phyloP scores from a whole-genome alignment of 2,888 invertebrate genomes.

The Crioceris asparagi region DNA sequence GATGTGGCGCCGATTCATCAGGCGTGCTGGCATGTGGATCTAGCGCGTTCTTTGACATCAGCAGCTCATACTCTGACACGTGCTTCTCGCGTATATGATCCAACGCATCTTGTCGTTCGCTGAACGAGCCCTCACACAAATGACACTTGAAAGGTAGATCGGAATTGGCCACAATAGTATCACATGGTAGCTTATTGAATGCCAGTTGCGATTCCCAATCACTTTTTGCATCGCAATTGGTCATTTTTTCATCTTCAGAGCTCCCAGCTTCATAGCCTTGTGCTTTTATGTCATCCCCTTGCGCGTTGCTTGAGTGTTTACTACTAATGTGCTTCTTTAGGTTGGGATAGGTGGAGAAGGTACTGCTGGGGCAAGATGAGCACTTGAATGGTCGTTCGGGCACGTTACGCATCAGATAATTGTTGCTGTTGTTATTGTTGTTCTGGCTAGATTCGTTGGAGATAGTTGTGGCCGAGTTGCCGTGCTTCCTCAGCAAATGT shows the following conservation, averaged over 20 bases:
- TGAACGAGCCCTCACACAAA: constrained; percentile 79
- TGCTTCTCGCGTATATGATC: constrained; percentile 72
- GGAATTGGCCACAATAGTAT: constrained; percentile 36
- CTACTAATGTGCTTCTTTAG: constrained; percentile 67
- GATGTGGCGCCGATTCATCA: constrained; percentile 37
- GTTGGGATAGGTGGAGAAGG: constrained; percentile 69
- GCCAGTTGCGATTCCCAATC: constrained; percentile 29
- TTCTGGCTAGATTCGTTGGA: constrained; percentile 22
- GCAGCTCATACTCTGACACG: constrained; percentile 63
- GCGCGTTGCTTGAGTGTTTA: constrained; percentile 48
- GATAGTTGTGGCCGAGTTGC: constrained; percentile 41
- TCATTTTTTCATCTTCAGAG: constrained; percentile 39
- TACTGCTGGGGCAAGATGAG: constrained; percentile 69
- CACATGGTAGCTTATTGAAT: constrained; percentile 22
- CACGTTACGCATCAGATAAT: constrained; percentile 51
- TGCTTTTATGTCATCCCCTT: constrained; percentile 36
- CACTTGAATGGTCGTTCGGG: constrained; percentile 73
- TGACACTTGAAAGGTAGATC: constrained; percentile 86
- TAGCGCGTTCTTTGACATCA: constrained; percentile 73
- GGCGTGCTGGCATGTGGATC: constrained; percentile 47
- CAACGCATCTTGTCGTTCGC: constrained; percentile 66
- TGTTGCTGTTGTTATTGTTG: constrained; percentile 32
- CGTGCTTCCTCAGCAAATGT: constrained; percentile 82
- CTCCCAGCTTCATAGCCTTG: constrained; percentile 39
- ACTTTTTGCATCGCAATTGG: constrained; percentile 25